Evolutionary conservation across 2,888 invertebrate species (phyloP), one percentile per base, ranked within the genome.

Genomic region (Perizoma flavofasciatum): DNA sequence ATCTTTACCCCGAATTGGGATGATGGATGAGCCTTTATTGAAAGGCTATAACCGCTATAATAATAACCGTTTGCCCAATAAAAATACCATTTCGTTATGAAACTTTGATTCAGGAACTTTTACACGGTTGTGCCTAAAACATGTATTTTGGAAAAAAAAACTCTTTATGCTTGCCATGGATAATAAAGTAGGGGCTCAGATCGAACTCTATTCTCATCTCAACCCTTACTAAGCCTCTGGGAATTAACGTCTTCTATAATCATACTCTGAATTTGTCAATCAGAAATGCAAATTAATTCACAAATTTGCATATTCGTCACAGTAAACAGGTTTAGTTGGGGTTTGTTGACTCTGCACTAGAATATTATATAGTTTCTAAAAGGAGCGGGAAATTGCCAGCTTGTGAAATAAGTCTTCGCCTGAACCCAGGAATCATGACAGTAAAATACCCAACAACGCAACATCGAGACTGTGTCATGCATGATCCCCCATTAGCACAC

Each of bases 211-310:
- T 6, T 6, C 22, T 5, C 9, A 55, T 52, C 56, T 47, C 50
- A 52, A 57, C 59, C 59, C 58, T 22, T 3, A 22, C 52, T 33
- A 22, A 52, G 55, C 41, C 52, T 40, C 55, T 52, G 34, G 45
- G 41, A 45, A 50, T 55, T 5, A 49, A 59, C 52, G 11, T 61
- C 55, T 60, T 45, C 40, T 10, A 32, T 54, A 64, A 67, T 68
- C 66, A 69, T 59, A 65, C 61, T 66, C 54, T 67, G 67, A 67
- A 70, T 66, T 63, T 62, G 62, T 63, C 69, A 73, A 74, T 76
- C 72, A 70, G 71, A 63, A 69, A 75, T 72, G 72, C 61, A 71
- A 71, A 75, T 58, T 45, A 65, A 58, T 59, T 59, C 49, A 60
- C 61, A 63, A 64, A 62, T 74, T 64, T 57, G 55, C 62, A 59